Evolutionary conservation across 2,797 vertebrate species (phyloP).

Genomic region (Etheostoma perlongum): DNA sequence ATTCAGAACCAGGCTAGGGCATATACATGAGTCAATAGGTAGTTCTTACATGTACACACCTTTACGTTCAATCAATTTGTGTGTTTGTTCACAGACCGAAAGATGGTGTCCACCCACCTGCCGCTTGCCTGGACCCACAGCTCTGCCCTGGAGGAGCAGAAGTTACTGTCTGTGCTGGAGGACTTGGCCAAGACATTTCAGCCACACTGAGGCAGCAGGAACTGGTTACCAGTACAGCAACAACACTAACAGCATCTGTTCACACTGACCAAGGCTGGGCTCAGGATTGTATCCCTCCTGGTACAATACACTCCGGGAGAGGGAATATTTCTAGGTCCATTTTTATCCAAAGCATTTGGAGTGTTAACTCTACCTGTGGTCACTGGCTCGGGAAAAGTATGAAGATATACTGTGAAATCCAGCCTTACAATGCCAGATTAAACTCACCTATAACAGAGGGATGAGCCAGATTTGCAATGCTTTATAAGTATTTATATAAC

Average conservation of each 20-base stretch:
- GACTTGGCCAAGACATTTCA: slow-evolving; percentile 86
- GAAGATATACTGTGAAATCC: slow-evolving; percentile 14
- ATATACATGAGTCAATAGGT: no score
- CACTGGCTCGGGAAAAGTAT: not conserved
- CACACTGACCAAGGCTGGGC: slow-evolving; percentile 32
- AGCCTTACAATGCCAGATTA: slow-evolving; percentile 15
- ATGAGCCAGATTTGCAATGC: slow-evolving; percentile 10
- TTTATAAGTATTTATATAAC: slow-evolving; percentile 30
- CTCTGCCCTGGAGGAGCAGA: slow-evolving; percentile 85
- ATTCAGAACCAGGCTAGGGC: no score
- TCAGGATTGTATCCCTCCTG: slow-evolving; percentile 7
- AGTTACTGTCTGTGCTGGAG: slow-evolving; percentile 84
- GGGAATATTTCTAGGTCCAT: not conserved
- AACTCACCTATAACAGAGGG: slow-evolving; percentile 21
- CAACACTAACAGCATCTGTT: slow-evolving; percentile 44
- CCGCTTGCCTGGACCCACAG: slow-evolving; percentile 87
- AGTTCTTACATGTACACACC: not conserved
- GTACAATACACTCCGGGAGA: not conserved
- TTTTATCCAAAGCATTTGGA: slow-evolving; percentile 2
- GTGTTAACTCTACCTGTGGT: slow-evolving; percentile 2
- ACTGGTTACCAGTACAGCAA: not conserved
- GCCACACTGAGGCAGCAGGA: slow-evolving; percentile 77
- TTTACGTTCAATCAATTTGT: not conserved
- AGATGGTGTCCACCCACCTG: slow-evolving; percentile 81
- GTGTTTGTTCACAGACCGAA: slow-evolving; percentile 79